phyloP scores from a whole-genome alignment of 2,113 vertebrate genomes.

The Panurus biarmicus region DNA sequence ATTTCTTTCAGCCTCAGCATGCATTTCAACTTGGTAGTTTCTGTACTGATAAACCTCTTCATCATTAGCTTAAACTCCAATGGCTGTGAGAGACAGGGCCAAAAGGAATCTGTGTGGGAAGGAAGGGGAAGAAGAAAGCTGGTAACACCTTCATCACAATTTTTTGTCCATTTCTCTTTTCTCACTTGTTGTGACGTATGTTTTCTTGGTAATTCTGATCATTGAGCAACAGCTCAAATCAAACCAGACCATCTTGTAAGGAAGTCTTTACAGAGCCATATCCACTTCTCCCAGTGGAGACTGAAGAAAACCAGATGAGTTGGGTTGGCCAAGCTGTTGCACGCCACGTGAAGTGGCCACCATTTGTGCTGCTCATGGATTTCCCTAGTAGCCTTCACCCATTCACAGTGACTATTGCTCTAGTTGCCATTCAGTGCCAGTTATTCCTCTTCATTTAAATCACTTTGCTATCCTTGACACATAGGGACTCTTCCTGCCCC shows the following conservation, averaged over 20 bases:
- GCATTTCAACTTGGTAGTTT: neutral
- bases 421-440: neutral
- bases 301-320: neutral
- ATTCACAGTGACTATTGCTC: neutral
- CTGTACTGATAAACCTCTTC: neutral
- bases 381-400: neutral
- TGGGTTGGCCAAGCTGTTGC: neutral
- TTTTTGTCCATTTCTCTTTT: neutral
- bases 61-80: neutral
- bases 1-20: neutral
- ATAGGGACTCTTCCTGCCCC: no score
- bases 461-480: neutral
- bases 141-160: neutral
- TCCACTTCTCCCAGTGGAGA: neutral
- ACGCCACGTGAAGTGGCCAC: neutral
- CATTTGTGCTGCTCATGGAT: neutral
- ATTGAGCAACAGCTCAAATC: neutral
- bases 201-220: neutral
- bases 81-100: neutral
- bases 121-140: neutral
- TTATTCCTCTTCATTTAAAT: neutral
- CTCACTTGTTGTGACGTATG: accelerated
- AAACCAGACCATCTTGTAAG: neutral
- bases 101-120: neutral
- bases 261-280: neutral